A percentile compares a stretch with the other conserved stretches of the same genome.
These are phyloP conservation scores for Nautilus pompilius DNA, from an alignment of 1,140 invertebrate species.

Conservation along the genomic window DNA sequence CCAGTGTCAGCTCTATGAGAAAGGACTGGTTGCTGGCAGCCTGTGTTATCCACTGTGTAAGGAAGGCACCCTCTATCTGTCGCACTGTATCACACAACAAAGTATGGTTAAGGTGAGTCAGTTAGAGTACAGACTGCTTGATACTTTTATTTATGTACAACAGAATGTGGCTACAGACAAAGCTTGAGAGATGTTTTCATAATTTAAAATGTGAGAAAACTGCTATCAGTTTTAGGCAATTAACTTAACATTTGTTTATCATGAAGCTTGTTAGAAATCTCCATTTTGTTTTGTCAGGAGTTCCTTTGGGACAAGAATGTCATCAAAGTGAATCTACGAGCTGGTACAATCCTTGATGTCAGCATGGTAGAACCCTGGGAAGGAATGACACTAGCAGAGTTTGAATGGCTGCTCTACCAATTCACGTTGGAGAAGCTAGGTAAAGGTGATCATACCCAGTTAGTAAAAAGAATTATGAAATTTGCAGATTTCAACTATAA, in stretches of 20 bases:
- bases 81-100: neutral
- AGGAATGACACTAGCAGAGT: constrained; percentile 18
- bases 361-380: constrained; percentile 4
- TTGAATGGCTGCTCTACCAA: constrained; percentile 8
- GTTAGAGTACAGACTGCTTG: too few species aligned
- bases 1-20: constrained; percentile 1
- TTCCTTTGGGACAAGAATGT: neutral
- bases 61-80: neutral
- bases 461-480: constrained; percentile 11
- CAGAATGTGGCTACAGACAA: too few species aligned
- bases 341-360: neutral
- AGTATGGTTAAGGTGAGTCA: neutral
- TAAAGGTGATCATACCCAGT: constrained; percentile 4
- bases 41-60: neutral
- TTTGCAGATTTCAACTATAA: constrained; percentile 26
- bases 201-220: too few species aligned
- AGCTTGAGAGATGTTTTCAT: too few species aligned
- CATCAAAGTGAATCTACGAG: neutral
- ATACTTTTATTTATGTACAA: too few species aligned
- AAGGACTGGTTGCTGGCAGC: neutral
- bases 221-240: too few species aligned
- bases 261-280: neutral
- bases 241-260: neutral
- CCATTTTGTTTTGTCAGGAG: neutral
- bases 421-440: constrained; percentile 14